phyloP scores from a whole-genome alignment of 2,797 vertebrate genomes.

The Cossypha heuglini region DNA sequence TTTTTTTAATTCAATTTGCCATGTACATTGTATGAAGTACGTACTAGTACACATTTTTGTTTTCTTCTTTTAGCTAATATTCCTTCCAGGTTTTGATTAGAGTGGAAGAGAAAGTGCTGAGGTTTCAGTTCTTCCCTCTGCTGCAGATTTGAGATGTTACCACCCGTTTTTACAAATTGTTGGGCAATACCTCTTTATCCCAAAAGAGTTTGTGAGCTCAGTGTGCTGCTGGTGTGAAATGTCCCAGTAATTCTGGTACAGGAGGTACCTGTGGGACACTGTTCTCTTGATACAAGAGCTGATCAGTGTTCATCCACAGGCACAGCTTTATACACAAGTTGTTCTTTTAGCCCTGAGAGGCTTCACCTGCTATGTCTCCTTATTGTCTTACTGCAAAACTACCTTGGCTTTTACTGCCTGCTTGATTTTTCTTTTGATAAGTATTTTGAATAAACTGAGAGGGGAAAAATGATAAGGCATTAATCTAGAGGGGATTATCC shows the following conservation, averaged over 20 bases:
- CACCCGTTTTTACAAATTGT: not conserved
- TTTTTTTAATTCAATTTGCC: not conserved
- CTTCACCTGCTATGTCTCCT: not conserved
- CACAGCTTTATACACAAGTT: not conserved
- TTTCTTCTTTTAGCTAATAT: not conserved
- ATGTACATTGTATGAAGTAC: not conserved
- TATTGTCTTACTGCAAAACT: not conserved
- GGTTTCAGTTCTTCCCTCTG: not conserved
- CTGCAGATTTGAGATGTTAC: not conserved
- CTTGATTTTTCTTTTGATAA: not conserved
- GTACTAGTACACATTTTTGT: not conserved
- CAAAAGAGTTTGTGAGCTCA: not conserved
- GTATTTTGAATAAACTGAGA: not conserved
- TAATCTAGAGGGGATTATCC: not conserved
- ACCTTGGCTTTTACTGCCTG: not conserved
- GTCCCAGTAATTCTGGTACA: not conserved
- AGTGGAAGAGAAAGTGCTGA: not conserved
- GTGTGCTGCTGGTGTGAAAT: not conserved
- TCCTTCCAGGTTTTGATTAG: not conserved
- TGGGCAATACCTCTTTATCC: not conserved
- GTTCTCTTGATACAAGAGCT: no score
- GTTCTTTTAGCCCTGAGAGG: not conserved
- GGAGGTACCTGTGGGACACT: not conserved
- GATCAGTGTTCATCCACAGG: not conserved
- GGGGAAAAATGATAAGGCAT: not conserved